Evolutionary conservation across 2,797 vertebrate species (phyloP), one percentile per base, ranked within the genome.

Genomic region (Diglossa cyanea): DNA sequence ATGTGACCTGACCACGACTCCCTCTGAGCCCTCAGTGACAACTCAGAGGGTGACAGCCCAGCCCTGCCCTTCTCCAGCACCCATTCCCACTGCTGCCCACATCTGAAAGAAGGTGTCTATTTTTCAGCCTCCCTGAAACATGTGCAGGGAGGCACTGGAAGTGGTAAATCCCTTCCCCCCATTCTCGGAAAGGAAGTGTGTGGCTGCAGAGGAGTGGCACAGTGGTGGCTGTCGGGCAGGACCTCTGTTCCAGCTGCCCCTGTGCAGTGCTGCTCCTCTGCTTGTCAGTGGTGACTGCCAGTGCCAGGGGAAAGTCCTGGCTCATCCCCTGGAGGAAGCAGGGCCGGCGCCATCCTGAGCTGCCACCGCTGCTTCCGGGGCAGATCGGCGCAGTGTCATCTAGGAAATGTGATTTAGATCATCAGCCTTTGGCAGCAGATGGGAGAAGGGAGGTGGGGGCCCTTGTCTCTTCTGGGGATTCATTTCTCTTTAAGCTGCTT

Each of bases 381-480:
- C 75, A 28, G 20, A 11, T 54, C 10, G 3, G 83, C 42, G 28
- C 3, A 12, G 42, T 80, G 92, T 94, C 86, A 83, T 75, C 93
- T 68, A 42, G 94, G 62, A 92, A 97, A 91, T 62, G 83, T 9
- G 30, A 78, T 94, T 94, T 92, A 90, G 74, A 94, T 95, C 94
- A 93, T 88, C 75, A 68, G 90, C 87, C 95, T 95, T 93, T 94
- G 0, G 6, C 63, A 80, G 65, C 63, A 33, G 77, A 47, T 78
- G 71, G 93, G 72, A 89, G 80, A 92, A 61, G 92, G 93, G 90
- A 92, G 9, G n/a, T 73, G 83, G 83, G 75, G 88, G 63, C 87
- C 88, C 91, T 90, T 61, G 18, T 57, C 67, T 88, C 63, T 70
- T 78, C 60, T 86, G 83, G 63, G 55, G 77, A 82, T 92, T 84